A percentile compares a stretch with the other conserved stretches of the same genome.
phyloP scores from a whole-genome alignment of 2,888 invertebrate genomes.

The Brassicogethes aeneus region DNA sequence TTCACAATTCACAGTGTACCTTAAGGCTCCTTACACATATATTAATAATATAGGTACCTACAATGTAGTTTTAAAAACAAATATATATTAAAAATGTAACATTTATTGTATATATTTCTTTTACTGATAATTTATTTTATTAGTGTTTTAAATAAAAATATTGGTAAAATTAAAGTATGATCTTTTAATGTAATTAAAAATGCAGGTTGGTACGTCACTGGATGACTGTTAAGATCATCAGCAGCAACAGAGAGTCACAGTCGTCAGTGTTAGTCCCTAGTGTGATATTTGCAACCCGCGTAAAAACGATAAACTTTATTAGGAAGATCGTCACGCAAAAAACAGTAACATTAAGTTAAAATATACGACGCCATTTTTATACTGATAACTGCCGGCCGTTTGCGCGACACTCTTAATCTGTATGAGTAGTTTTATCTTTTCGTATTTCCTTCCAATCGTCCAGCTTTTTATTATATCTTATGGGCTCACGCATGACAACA shows the following conservation, averaged over 20 bases:
- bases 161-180: too few relatives aligned
- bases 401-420: slow-evolving; percentile 17
- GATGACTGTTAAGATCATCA: not conserved
- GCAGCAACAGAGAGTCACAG: too few relatives aligned
- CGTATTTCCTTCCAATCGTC: slow-evolving; percentile 8
- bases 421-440: slow-evolving; percentile 17
- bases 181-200: too few relatives aligned
- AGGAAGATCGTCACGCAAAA: slow-evolving; percentile 26
- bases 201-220: not conserved
- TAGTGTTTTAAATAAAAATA: too few relatives aligned
- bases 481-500: slow-evolving; percentile 2
- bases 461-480: slow-evolving; percentile 10
- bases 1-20: too few relatives aligned
- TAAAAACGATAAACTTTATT: slow-evolving; percentile 29
- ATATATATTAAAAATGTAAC: too few relatives aligned
- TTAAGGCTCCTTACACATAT: too few relatives aligned
- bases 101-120: too few relatives aligned
- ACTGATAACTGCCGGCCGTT: slow-evolving; percentile 20
- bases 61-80: too few relatives aligned
- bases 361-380: slow-evolving; percentile 28
- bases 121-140: too few relatives aligned
- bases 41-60: too few relatives aligned
- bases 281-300: slow-evolving; percentile 20
- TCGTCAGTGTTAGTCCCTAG: slow-evolving; percentile 15
- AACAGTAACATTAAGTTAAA: slow-evolving; percentile 29